Conservation (phyloP, 2,888 invertebrate genomes). For the Xestia c-nigrum region DNA sequence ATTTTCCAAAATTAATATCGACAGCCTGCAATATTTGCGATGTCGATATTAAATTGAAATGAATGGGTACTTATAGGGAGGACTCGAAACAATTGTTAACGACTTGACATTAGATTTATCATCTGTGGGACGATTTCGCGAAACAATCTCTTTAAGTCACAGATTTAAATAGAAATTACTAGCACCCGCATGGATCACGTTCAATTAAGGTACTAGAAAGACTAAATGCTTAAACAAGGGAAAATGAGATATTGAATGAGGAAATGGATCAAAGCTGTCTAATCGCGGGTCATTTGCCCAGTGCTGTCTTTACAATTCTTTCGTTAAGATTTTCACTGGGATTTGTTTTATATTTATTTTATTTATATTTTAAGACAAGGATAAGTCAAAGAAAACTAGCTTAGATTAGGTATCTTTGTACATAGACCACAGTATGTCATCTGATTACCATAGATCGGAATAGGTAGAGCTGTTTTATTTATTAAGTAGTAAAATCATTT, state of each 20-base stretch:
- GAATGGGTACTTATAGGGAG: not conserved
- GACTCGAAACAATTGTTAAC: constrained; percentile 18
- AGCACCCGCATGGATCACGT: constrained; percentile 23
- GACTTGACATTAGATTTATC: constrained; percentile 21
- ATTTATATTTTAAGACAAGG: not conserved
- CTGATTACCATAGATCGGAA: too few species aligned
- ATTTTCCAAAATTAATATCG: constrained; percentile 21
- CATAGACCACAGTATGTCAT: too few species aligned
- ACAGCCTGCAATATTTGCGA: not conserved
- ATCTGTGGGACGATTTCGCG: constrained; percentile 31
- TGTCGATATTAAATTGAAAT: constrained; percentile 35
- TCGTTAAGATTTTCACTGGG: not conserved
- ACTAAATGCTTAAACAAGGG: constrained; percentile 4
- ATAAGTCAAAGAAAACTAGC: not conserved
- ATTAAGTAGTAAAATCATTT: too few species aligned
- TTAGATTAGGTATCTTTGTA: not conserved
- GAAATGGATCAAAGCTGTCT: not conserved
- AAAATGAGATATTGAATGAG: not conserved
- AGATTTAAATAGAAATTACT: constrained; percentile 46
- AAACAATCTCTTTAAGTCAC: constrained; percentile 34
- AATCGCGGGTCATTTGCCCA: not conserved
- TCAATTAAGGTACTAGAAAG: not conserved
- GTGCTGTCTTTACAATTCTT: not conserved
- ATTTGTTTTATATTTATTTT: not conserved
- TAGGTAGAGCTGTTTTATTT: too few species aligned